phyloP scores from a whole-genome alignment of 64 coral and sea anemone species.

The Stichodactyla mertensii region DNA sequence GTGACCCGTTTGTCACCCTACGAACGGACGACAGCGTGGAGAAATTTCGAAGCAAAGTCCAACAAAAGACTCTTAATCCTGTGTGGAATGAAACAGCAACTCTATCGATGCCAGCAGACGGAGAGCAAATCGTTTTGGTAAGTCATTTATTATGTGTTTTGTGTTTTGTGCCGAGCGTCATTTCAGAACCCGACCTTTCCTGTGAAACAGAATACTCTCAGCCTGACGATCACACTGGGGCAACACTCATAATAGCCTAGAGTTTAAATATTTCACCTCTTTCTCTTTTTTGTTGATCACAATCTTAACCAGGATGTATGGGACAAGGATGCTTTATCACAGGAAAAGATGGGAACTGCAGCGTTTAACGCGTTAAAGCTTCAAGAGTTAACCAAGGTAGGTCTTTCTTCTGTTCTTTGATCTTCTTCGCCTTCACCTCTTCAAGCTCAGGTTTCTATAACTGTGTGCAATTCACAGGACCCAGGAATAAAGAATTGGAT shows the following conservation, averaged over 20 bases:
- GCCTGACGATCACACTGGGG: too few species aligned
- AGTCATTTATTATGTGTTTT: neutral
- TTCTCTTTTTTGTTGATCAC: too few species aligned
- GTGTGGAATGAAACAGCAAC: slow-evolving; percentile 60
- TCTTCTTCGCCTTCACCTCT: neutral
- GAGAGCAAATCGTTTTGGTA: slow-evolving; percentile 42
- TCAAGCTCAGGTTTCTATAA: too few species aligned
- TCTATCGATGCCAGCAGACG: slow-evolving; percentile 38
- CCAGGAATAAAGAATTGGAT: slow-evolving; percentile 45
- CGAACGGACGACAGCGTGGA: slow-evolving; percentile 36
- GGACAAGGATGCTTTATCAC: slow-evolving; percentile 63
- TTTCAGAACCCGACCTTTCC: too few species aligned
- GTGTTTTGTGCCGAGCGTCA: too few species aligned
- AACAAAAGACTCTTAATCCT: slow-evolving; percentile 53
- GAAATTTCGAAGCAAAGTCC: slow-evolving; percentile 52
- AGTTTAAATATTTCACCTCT: too few species aligned
- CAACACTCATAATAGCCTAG: too few species aligned
- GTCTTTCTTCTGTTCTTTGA: neutral
- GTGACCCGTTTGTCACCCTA: slow-evolving; percentile 68
- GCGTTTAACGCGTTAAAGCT: slow-evolving; percentile 35
- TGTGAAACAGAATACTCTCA: too few species aligned
- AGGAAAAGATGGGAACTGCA: slow-evolving; percentile 65
- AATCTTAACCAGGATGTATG: slow-evolving; percentile 53
- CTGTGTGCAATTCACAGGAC: neutral
- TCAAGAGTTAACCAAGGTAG: slow-evolving; percentile 44